Base-by-base conservation (phyloP, 2,888 invertebrate species). In the Drosophila siamana region DNA sequence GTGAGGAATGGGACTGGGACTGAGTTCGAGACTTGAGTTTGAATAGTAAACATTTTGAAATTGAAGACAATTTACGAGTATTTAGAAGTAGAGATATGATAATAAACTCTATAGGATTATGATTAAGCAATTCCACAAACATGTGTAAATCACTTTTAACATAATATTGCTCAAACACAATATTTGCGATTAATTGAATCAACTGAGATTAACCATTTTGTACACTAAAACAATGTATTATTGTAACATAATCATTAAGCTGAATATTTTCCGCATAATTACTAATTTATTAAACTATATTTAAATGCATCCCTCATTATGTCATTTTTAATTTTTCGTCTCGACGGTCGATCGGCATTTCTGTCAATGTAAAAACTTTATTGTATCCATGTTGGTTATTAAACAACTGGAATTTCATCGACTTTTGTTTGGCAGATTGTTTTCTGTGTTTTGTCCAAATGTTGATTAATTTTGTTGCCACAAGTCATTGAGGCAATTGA, bases 381-480 rank as follows among this genome's bases (percentile, higher is more conserved):
- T 43, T 60, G 16, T 28, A 38, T 0, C 1, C 22, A 11, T 19
- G 11, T 36, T 36, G n/a, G 22, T 16, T 19, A 7, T 26, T 15
- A 46, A 46, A 46, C 13, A 4, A 46, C 11, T 33, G n/a, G 7
- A 30, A 40, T 28, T 48, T 36, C 13, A 8, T n/a, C 19, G 28
- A 13, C 9, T 41, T 41, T 54, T 28, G 13, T 16, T 13, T 30
- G 19, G 9, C 19, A 30, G 16, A 30, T 44, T 33, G 46, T 30
- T 24, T n/a, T 54, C n/a, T 61, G 55, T 46, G 67, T 48, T 67
- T 71, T 71, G 65, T 47, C 54, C 62, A 59, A 83, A 74, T 77
- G 74, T 79, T 82, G 83, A 89, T 87, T 88, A 82, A 89, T 89
- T 88, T 80, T 83, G 80, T 88, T 89, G 86, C 78, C 80, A 72